phyloP scores from a whole-genome alignment of 2,113 vertebrate species.

The Eulacestoma nigropectus region DNA sequence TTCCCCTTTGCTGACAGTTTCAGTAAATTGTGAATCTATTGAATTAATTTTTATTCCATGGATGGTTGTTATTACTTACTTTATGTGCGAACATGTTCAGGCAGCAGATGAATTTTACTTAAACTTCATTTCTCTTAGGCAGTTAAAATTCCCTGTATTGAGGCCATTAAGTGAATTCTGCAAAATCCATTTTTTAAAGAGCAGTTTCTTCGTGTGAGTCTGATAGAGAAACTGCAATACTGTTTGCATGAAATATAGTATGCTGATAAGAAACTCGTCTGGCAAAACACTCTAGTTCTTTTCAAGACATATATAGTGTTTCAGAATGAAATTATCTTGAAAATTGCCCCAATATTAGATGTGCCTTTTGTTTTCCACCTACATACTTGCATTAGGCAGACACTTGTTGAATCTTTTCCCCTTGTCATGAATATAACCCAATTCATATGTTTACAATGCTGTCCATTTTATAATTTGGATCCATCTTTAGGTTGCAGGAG shows the following conservation, averaged over 20 bases:
- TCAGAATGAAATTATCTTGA: not conserved
- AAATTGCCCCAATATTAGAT: not conserved
- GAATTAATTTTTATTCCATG: not conserved
- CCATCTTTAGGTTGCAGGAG: not conserved
- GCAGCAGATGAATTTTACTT: not conserved
- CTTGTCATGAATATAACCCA: not conserved
- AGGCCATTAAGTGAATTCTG: not conserved
- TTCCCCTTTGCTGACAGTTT: not conserved
- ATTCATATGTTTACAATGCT: not conserved
- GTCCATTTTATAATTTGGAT: not conserved
- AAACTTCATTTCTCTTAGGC: not conserved
- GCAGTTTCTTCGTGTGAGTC: not conserved
- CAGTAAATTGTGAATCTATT: not conserved
- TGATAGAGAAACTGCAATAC: not conserved
- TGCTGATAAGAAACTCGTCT: not conserved
- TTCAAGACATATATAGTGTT: not conserved
- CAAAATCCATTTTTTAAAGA: not conserved
- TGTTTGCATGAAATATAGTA: not conserved
- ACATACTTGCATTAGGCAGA: not conserved
- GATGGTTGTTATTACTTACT: not conserved
- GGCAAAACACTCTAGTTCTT: not conserved
- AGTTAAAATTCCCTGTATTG: not conserved
- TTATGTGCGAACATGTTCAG: not conserved
- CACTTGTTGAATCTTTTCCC: not conserved
- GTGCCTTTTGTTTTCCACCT: not conserved